These are phyloP conservation scores for Varanus salvator DNA, from an alignment of 2,113 vertebrate species.

Conservation along the genomic window DNA sequence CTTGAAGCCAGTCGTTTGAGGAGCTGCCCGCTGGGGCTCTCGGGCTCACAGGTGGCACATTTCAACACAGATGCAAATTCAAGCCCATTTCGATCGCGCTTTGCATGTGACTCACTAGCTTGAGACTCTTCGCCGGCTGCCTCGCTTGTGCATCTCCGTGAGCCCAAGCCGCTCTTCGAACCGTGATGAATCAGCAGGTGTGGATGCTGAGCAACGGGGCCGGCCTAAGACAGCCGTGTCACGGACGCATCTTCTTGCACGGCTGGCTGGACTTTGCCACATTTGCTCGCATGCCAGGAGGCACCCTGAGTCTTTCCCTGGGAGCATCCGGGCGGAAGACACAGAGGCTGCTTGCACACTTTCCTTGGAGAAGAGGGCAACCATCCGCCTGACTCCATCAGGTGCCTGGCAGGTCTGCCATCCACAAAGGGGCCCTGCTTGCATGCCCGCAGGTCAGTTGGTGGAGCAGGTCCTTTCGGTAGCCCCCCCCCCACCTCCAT, in stretches of 20 bases:
- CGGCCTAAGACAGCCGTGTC: neutral
- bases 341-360: neutral
- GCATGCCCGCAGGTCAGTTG: no score
- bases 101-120: constrained; percentile 48
- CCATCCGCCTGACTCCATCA: neutral
- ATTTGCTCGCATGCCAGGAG: neutral
- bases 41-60: neutral
- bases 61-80: constrained; percentile 54
- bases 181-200: constrained; percentile 24
- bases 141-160: constrained; percentile 61
- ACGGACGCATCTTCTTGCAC: constrained; percentile 29
- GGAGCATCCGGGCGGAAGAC: neutral
- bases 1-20: neutral
- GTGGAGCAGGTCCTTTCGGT: no score
- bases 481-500: no score
- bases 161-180: constrained; percentile 53
- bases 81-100: constrained; percentile 58
- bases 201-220: constrained; percentile 11
- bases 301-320: neutral
- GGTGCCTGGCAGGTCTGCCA: neutral
- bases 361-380: neutral
- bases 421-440: no score
- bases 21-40: neutral
- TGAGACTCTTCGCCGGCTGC: constrained; percentile 51
- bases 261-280: neutral